Evolutionary conservation across 37 sponge, comb jelly and placozoan genomes (phyloP), one percentile per base, ranked within the genome.

Genomic region (Haliclona indistincta): DNA sequence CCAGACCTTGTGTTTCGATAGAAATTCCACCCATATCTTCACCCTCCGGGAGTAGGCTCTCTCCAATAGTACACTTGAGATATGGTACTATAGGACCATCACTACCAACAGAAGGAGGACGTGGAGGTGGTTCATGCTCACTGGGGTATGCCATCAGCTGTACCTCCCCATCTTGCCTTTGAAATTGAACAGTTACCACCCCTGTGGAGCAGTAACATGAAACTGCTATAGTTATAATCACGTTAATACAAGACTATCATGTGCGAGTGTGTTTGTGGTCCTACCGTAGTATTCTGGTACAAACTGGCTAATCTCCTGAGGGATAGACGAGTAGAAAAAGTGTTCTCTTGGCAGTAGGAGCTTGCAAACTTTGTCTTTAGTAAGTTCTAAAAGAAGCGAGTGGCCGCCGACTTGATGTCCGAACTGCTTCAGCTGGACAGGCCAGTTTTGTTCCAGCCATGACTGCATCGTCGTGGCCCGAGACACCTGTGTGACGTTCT

Each of bases 381-480:
- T 69, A 29, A 85, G 74, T 70, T 81, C 74, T 71, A 93, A 38
- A 26, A 93, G 15, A 3, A 78, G 22, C 11, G 47, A 80, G 53
- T 93, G 94, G 1, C 94, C 94, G 38, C 94, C 91, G n/a, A 93
- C 94, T 43, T 93, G 94, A 45, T 93, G 94, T 23, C 81, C 75
- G 70, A 85, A 93, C 0, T 64, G 77, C 15, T 56, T 37, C 52
- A 93, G 70, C 29, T 43, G 32, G 29, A 87, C 77, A 8, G 73
- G 47, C 6, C 76, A 20, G 52, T 55, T 26, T 5, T 72, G n/a
- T 19, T 36, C 56, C 26, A 6, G 39, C n/a, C n/a, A n/a, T n/a
- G n/a, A n/a, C n/a, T n/a, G n/a, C 53, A 17, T 17, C 17, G 53
- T 66, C 7, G 60, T 58, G 60, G 60, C 60, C n/a, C 26, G 13